Percentiles rank a stretch among this genome's conserved stretches.
These are phyloP conservation scores for Synergus japonicus DNA, from an alignment of 2,888 invertebrate species.

Conservation along the genomic window DNA sequence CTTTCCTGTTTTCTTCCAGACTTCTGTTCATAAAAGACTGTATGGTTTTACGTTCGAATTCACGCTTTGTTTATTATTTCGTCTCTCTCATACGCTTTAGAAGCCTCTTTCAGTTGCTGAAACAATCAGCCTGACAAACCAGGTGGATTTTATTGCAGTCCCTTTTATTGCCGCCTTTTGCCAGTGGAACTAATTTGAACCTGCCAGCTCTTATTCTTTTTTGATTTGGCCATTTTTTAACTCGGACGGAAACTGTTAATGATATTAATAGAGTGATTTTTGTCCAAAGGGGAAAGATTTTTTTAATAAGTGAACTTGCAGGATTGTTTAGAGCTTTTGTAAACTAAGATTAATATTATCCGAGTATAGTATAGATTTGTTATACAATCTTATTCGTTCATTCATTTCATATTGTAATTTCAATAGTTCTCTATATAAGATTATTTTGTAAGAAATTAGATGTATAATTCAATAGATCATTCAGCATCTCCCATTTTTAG, in stretches of 20 bases:
- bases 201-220: background rate
- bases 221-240: background rate
- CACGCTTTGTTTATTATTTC: constrained; percentile 24
- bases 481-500: constrained; percentile 3
- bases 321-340: too few species aligned
- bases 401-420: too few species aligned
- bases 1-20: constrained; percentile 54
- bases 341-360: too few species aligned
- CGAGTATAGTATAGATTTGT: too few species aligned
- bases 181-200: background rate
- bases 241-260: background rate
- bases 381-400: too few species aligned
- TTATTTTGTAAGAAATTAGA: background rate
- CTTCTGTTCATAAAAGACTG: constrained; percentile 28
- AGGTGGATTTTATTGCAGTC: constrained; percentile 26
- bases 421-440: background rate
- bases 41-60: constrained; percentile 19
- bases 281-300: background rate
- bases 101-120: background rate
- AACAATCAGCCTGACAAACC: constrained; percentile 24
- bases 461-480: background rate
- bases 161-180: constrained; percentile 5
- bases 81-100: background rate
- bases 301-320: background rate
- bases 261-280: background rate